Percentiles rank a stretch among this genome's conserved stretches.
These are phyloP conservation scores for Penaeus indicus DNA, from an alignment of 1,140 invertebrate species.

Conservation along the genomic window DNA sequence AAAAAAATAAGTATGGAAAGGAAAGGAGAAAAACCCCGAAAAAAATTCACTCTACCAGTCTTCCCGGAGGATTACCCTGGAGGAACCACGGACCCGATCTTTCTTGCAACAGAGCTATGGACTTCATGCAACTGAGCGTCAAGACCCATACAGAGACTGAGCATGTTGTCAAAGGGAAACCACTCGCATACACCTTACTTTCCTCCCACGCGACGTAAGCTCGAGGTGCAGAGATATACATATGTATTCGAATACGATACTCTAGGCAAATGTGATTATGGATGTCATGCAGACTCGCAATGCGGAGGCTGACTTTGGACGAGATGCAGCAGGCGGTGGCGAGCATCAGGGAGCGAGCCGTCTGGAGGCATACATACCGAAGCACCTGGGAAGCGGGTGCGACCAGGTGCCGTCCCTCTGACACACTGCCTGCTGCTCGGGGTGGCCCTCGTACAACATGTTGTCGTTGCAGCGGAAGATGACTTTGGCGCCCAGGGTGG, in stretches of 20 bases:
- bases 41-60: too few relatives aligned
- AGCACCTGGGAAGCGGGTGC: constrained; percentile 73
- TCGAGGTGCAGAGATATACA: too few relatives aligned
- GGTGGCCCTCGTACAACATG: constrained; percentile 72
- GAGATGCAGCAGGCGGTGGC: constrained; percentile 7
- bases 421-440: constrained; percentile 70
- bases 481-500: constrained; percentile 73
- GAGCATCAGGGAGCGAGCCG: background rate
- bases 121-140: too few relatives aligned
- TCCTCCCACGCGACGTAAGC: background rate
- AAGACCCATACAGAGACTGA: too few relatives aligned
- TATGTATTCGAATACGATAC: background rate
- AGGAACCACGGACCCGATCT: too few relatives aligned
- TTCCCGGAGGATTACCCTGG: too few relatives aligned
- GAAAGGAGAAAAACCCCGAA: background rate
- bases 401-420: constrained; percentile 74
- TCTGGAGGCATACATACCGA: constrained; percentile 69
- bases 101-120: too few relatives aligned
- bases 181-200: constrained; percentile 4
- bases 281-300: constrained; percentile 2
- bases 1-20: background rate
- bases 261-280: constrained; percentile 8
- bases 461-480: constrained; percentile 74
- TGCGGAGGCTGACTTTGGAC: background rate
- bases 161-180: background rate